A percentile compares a stretch with the other conserved stretches of the same genome.
phyloP scores from a whole-genome alignment of 2,797 vertebrate genomes.

The Pogoniulus pusillus region DNA sequence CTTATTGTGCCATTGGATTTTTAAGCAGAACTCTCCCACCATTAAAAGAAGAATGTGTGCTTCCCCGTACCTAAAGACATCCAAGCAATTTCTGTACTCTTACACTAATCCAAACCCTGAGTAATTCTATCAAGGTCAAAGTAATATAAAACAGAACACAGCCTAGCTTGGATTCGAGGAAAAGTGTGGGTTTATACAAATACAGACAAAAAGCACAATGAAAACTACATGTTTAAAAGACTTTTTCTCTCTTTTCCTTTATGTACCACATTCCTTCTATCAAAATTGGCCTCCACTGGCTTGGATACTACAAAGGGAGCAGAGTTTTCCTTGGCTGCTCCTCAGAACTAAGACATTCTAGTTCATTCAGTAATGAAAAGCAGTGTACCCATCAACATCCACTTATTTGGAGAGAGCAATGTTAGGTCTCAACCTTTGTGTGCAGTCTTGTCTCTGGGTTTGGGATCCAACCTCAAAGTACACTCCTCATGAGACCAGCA shows the following conservation, averaged over 20 bases:
- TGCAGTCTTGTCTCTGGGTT: neutral
- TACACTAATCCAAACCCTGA: constrained; percentile 7
- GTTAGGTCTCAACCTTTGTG: neutral
- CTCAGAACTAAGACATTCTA: neutral
- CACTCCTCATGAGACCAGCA: neutral
- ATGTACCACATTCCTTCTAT: neutral
- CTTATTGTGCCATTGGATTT: constrained; percentile 51
- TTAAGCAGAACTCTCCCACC: constrained; percentile 53
- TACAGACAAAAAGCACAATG: constrained; percentile 9
- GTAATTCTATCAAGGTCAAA: constrained; percentile 46
- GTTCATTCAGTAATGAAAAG: neutral
- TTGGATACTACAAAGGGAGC: neutral
- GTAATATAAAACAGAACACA: neutral
- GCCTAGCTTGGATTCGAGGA: neutral
- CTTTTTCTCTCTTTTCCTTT: neutral
- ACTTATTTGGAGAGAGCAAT: neutral
- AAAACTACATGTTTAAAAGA: neutral
- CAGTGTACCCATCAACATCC: neutral
- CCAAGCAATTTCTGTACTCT: constrained; percentile 36
- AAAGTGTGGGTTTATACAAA: constrained; percentile 22
- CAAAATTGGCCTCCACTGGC: neutral
- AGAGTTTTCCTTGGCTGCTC: neutral
- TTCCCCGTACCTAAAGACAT: constrained; percentile 47
- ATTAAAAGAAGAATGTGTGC: constrained; percentile 40
- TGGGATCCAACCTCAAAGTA: neutral